Base-by-base conservation (phyloP, 2,797 vertebrate genomes). In the Eleutherodactylus coqui region DNA sequence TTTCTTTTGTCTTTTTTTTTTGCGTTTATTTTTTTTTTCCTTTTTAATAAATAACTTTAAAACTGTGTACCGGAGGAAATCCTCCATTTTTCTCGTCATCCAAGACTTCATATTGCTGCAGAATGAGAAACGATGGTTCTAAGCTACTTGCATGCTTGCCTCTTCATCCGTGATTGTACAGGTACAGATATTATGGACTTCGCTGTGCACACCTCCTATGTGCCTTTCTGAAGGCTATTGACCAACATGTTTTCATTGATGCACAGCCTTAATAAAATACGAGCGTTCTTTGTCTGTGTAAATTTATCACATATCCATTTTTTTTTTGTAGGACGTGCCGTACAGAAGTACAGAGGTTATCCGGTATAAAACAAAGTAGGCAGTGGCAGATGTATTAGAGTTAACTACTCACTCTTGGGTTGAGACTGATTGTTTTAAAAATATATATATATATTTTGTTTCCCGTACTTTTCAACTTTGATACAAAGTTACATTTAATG, bases 211-310 rank as follows among this genome's bases (percentile, higher is more conserved):
- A 90, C 88, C 87, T 91, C 34, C 90, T 93, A 85, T 90, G 93
- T 94, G 93, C 93, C 93, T 95, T 94, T 89, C 87, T 79, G 85
- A 93, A 93, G 94, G 92, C 93, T 92, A 89, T 80, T 89, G 89
- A 92, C 85, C 94, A 93, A 90, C 91, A 91, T 90, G 91, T 94
- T 89, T 93, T 90, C 87, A 67, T 62, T n/a, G 92, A 96, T 95
- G 94, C 95, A 96, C 95, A 94, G 94, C 92, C 89, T 94, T 92
- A 94, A 94, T 89, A 92, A 95, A 92, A 84, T 21, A 94, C 92
- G 82, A 89, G 90, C 91, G 93, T 94, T 95, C 92, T 90, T 91
- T 91, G 90, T 94, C 92, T 90, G 29, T 93, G 93, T 92, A 89
- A 92, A 93, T 89, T 86, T 93, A 92, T 91, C 73, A 80, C 67